A percentile compares a stretch with the other conserved stretches of the same genome.
phyloP scores from a whole-genome alignment of 2,113 vertebrate genomes.

The Cyrtonyx montezumae region DNA sequence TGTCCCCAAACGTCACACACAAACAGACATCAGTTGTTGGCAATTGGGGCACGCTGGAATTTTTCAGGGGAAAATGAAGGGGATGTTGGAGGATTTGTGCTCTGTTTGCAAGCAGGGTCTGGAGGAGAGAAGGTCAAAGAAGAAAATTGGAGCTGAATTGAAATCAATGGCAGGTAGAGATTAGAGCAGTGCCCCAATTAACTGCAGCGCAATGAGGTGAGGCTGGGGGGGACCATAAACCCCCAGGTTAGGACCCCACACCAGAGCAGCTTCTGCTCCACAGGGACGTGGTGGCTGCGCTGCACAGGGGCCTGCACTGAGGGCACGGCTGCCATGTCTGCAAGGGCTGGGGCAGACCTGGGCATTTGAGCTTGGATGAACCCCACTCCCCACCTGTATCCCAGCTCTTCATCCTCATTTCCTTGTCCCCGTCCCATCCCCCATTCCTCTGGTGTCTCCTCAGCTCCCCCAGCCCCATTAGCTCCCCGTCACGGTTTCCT shows the following conservation, averaged over 20 bases:
- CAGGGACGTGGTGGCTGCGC: background rate
- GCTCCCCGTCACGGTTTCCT: background rate
- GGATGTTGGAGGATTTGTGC: slow-evolving; percentile 33
- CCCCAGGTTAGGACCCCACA: background rate
- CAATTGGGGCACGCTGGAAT: background rate
- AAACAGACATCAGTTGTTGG: accelerated
- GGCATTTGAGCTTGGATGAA: background rate
- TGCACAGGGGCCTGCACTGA: background rate
- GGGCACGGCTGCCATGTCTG: background rate
- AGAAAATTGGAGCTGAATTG: slow-evolving; percentile 59
- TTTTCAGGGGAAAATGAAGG: background rate
- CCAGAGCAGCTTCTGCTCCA: accelerated
- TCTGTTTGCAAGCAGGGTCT: background rate
- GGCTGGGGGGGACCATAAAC: background rate
- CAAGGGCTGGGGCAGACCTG: background rate
- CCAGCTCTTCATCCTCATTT: background rate
- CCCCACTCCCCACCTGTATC: background rate
- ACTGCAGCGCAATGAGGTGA: background rate
- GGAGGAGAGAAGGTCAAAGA: slow-evolving; percentile 61
- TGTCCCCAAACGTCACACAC: background rate
- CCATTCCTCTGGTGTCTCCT: background rate
- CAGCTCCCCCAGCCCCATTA: background rate
- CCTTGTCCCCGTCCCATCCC: background rate
- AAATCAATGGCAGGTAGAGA: slow-evolving; percentile 64
- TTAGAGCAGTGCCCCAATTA: slow-evolving; percentile 29